These are phyloP conservation scores for Sphecodes monilicornis DNA, from an alignment of 2,888 invertebrate genomes.

Conservation along the genomic window DNA sequence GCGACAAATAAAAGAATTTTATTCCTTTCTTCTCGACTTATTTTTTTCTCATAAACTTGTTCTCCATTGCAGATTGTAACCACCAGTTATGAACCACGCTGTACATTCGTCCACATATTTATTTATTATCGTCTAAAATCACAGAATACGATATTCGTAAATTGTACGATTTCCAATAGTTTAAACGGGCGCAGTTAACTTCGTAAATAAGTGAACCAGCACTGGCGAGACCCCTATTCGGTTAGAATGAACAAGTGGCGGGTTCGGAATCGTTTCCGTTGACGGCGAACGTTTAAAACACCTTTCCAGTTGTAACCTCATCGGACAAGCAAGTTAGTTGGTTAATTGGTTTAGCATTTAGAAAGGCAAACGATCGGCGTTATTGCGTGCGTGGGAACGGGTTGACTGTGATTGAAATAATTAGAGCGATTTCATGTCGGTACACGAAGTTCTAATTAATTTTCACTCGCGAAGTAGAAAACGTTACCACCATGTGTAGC, in stretches of 20 bases:
- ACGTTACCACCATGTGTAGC: constrained; percentile 25
- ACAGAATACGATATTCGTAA: not conserved
- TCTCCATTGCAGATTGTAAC: not conserved
- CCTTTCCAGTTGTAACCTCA: constrained; percentile 13
- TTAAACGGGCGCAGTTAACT: not conserved
- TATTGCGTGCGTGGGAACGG: not conserved
- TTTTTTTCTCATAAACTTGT: not conserved
- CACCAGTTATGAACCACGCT: not conserved
- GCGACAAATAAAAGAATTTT: not conserved
- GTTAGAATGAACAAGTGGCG: constrained; percentile 6
- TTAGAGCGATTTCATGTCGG: constrained; percentile 8
- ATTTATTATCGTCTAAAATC: not conserved
- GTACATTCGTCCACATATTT: not conserved
- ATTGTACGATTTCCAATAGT: not conserved
- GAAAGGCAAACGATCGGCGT: constrained; percentile 8
- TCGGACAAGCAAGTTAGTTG: not conserved
- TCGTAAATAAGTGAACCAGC: not conserved
- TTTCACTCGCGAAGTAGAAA: constrained; percentile 2
- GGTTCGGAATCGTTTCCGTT: not conserved
- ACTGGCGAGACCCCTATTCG: not conserved
- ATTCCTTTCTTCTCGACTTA: not conserved
- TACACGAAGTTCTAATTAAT: constrained; percentile 31
- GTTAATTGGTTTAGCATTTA: not conserved
- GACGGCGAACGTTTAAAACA: not conserved
- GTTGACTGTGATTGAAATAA: constrained; percentile 6